Evolutionary conservation across 1,140 invertebrate species (phyloP).

Genomic region (Zaprionus gabonicus): DNA sequence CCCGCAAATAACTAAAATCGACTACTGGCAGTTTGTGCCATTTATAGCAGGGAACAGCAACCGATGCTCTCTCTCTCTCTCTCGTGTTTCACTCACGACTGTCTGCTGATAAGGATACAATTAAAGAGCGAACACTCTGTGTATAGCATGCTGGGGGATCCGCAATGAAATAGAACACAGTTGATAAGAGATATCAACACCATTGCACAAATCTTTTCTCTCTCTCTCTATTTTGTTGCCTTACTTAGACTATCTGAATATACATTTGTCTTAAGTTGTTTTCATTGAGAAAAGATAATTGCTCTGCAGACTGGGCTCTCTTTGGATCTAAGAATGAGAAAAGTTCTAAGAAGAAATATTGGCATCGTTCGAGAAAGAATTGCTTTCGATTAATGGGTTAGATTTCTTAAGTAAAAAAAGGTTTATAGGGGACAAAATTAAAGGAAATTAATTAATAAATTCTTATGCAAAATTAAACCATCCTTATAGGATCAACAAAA

Average conservation of each 20-base stretch:
- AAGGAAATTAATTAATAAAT: background rate
- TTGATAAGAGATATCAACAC: background rate
- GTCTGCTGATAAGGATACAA: constrained; percentile 68
- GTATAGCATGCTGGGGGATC: background rate
- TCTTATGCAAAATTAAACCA: background rate
- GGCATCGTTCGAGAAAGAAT: too few relatives aligned
- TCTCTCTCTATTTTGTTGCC: background rate
- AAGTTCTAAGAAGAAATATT: too few relatives aligned
- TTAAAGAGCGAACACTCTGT: constrained; percentile 11
- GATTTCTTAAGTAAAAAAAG: background rate
- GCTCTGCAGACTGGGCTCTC: background rate
- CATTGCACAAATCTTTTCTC: background rate
- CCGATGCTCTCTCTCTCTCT: constrained; percentile 13
- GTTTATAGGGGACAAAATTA: background rate
- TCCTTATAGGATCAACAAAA: too few relatives aligned
- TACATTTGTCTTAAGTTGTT: constrained; percentile 47
- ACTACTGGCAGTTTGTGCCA: constrained; percentile 60
- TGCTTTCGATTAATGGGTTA: too few relatives aligned
- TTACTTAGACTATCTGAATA: constrained; percentile 30
- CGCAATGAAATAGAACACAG: background rate
- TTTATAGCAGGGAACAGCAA: constrained; percentile 56
- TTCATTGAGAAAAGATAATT: constrained; percentile 4
- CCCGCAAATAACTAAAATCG: constrained; percentile 71
- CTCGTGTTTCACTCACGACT: constrained; percentile 9
- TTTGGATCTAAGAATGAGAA: too few relatives aligned